A percentile compares a stretch with the other conserved stretches of the same genome.
Conservation (phyloP, 2,888 invertebrate species). For the Eilema griseolum region DNA sequence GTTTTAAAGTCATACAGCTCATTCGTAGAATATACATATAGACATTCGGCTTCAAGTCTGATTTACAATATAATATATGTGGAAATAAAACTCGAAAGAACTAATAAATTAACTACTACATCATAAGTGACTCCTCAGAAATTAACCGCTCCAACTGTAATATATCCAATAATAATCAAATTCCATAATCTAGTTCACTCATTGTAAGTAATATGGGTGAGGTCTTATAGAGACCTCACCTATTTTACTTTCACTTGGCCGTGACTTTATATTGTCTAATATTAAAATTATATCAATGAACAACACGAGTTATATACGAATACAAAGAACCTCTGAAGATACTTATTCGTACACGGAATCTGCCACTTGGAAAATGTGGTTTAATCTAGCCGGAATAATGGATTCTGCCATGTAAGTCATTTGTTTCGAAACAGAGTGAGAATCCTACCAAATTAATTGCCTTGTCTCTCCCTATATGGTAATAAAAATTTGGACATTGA, state of each 20-base stretch:
- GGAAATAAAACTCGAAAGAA: not conserved
- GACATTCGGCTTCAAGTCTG: not conserved
- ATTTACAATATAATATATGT: not conserved
- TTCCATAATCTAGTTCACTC: conserved; percentile 25
- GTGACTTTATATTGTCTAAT: conserved; percentile 20
- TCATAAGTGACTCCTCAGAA: not conserved
- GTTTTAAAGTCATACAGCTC: too few relatives aligned
- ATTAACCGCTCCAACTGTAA: not conserved
- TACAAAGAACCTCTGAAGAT: conserved; percentile 21
- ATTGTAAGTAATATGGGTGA: conserved; percentile 15
- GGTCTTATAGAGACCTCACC: not conserved
- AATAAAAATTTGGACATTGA: conserved; percentile 30
- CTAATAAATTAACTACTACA: not conserved
- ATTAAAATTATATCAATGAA: conserved; percentile 12
- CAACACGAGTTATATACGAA: conserved; percentile 15
- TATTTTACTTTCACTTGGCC: conserved; percentile 18
- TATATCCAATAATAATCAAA: conserved; percentile 17
- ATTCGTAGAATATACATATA: too few relatives aligned
- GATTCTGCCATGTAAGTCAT: conserved; percentile 43
- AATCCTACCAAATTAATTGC: conserved; percentile 41
- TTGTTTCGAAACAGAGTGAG: conserved; percentile 38
- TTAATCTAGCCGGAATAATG: conserved; percentile 41
- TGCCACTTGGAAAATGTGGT: conserved; percentile 24
- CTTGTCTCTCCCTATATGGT: conserved; percentile 36
- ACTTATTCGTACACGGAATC: conserved; percentile 29